phyloP scores from a whole-genome alignment of 2,797 vertebrate species.

The Steatocranus sp. region DNA sequence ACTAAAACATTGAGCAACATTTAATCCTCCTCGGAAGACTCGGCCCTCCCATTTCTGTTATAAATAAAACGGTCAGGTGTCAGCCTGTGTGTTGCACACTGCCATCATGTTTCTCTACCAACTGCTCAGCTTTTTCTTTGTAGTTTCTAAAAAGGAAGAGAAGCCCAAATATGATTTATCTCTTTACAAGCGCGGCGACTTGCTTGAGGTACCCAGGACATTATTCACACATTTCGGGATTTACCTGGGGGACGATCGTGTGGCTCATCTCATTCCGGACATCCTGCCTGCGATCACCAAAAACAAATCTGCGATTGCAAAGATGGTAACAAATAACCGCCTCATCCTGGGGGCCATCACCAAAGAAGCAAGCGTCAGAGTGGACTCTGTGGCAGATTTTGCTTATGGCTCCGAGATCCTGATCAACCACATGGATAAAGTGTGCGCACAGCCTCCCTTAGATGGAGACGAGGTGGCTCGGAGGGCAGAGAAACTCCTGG shows the following conservation, averaged over 20 bases:
- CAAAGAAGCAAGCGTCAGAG: slow-evolving; percentile 86
- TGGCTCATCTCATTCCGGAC: slow-evolving; percentile 96
- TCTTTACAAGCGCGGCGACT: slow-evolving; percentile 84
- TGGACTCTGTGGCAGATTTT: slow-evolving; percentile 90
- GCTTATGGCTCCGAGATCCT: slow-evolving; percentile 87
- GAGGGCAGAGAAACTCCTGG: slow-evolving; percentile 87
- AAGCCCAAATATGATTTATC: slow-evolving; percentile 69
- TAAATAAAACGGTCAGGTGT: not conserved
- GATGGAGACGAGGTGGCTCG: slow-evolving; percentile 83
- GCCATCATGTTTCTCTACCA: slow-evolving; percentile 71
- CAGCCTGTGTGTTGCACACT: not conserved
- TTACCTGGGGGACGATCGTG: slow-evolving; percentile 88
- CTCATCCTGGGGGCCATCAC: slow-evolving; percentile 86
- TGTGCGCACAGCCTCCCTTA: slow-evolving; percentile 78
- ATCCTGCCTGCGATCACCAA: slow-evolving; percentile 82
- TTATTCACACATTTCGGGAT: slow-evolving; percentile 98
- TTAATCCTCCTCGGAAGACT: slow-evolving; percentile 49
- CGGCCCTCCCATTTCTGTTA: slow-evolving; percentile 40
- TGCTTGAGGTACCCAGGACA: slow-evolving; percentile 90
- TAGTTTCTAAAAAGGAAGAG: slow-evolving; percentile 40
- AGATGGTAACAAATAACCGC: slow-evolving; percentile 89
- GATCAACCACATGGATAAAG: slow-evolving; percentile 86
- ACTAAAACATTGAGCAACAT: slow-evolving; percentile 38
- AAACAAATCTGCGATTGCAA: slow-evolving; percentile 72
- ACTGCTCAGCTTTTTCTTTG: slow-evolving; percentile 66